These are phyloP conservation scores for Ispidina picta DNA, from an alignment of 2,797 vertebrate species.

Conservation along the genomic window DNA sequence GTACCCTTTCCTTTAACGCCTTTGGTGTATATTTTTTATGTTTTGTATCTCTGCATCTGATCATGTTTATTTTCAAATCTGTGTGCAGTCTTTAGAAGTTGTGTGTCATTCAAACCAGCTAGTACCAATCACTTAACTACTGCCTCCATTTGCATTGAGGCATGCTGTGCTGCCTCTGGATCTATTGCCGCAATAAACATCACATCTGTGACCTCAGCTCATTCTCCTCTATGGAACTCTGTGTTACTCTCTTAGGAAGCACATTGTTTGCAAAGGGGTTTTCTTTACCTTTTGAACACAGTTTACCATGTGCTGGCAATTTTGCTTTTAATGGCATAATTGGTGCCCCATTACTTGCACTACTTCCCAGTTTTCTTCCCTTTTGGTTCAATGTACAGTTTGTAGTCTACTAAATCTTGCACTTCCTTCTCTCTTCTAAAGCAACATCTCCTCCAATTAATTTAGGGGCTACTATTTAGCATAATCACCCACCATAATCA, in stretches of 20 bases:
- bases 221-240: background rate
- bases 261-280: background rate
- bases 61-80: constrained; percentile 3
- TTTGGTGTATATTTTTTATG: background rate
- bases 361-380: background rate
- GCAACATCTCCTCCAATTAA: background rate
- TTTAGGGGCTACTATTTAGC: background rate
- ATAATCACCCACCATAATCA: background rate
- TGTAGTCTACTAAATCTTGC: background rate
- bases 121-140: constrained; percentile 25
- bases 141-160: constrained; percentile 43
- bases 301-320: background rate
- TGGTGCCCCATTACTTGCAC: background rate
- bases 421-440: background rate
- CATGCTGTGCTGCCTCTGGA: constrained; percentile 53
- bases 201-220: constrained; percentile 56
- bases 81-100: background rate
- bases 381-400: background rate
- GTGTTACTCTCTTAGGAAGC: background rate
- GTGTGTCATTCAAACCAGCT: constrained; percentile 15
- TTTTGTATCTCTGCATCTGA: constrained; percentile 16
- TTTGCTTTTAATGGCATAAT: background rate
- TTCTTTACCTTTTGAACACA: constrained; percentile 27
- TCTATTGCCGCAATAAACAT: constrained; percentile 71
- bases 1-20: constrained; percentile 1